These are phyloP conservation scores for Cyprinus carpio DNA, from an alignment of 2,113 vertebrate genomes.

Conservation along the genomic window DNA sequence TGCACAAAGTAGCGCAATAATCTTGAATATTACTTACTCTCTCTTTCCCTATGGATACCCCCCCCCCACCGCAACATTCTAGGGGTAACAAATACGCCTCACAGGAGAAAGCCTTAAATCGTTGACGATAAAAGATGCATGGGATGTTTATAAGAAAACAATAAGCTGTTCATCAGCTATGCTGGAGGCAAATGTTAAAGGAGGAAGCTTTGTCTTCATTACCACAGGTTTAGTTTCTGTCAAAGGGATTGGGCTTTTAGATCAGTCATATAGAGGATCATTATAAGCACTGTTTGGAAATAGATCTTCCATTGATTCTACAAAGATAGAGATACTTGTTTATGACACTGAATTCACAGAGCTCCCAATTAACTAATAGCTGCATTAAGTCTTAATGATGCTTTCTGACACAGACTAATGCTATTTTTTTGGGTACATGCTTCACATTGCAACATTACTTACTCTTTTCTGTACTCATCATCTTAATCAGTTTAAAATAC, in stretches of 20 bases:
- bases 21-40: not conserved
- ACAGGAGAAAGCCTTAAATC: conserved; percentile 17
- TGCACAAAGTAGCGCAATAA: not conserved
- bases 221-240: conserved; percentile 49
- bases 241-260: conserved; percentile 33
- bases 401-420: not conserved
- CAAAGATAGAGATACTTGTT: conserved; percentile 12
- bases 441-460: not conserved
- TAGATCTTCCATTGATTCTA: conserved; percentile 47
- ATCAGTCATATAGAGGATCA: conserved; percentile 52
- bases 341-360: conserved; percentile 20
- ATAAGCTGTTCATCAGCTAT: conserved; percentile 49
- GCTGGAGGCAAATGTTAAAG: conserved; percentile 44
- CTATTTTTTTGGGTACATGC: not conserved
- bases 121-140: conserved; percentile 49
- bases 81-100: conserved; percentile 17
- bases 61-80: not conserved
- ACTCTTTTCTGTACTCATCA: not conserved
- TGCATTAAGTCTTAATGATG: conserved; percentile 18
- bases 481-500: not conserved
- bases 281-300: conserved; percentile 45
- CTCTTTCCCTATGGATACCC: no score
- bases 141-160: conserved; percentile 55
- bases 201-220: conserved; percentile 57
- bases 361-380: conserved; percentile 23